Evolutionary conservation across 1,140 invertebrate genomes (phyloP), one percentile per base, ranked within the genome.

Genomic region (Atta texana): DNA sequence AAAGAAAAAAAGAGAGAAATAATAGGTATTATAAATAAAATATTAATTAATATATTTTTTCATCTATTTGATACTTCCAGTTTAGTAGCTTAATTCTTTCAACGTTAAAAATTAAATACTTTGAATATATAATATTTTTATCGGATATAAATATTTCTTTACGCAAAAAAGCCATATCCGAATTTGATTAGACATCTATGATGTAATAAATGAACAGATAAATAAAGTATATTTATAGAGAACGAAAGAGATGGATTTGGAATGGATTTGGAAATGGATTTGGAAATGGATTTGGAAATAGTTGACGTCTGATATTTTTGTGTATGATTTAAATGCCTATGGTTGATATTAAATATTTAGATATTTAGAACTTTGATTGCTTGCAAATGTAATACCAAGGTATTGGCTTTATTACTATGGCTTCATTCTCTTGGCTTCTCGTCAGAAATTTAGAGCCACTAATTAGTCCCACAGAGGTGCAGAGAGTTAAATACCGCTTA

Each of bases 351-450:
- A 31, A 68, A 55, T 24, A 24, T 24, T 24, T 24, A 24, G 24
- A 24, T 24, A 24, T n/a, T 74, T 6, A 10, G 49, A 61, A 74
- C 8, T 34, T 74, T 61, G 68, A 72, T 72, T 14, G 39, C 49
- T 53, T 2, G 21, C 69, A 55, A 72, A 34, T 4, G 24, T 72
- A 51, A 75, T 61, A n/a, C 39, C 8, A 6, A 64, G 39, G 49
- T 84, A 84, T 63, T 84, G 24, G n/a, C 28, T 84, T 84, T 28
- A 84, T 84, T 84, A 84, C 1, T 16, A 21, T 68, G 16, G 39
- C 21, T 5, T 63, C 69, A 44, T 12, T 44, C 39, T 8, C 39
- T 44, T 44, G 39, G 39, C 34, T 5, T 63, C 69, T 84, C 55
- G n/a, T 75, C 39, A 49, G 28, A 74, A 51, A 84, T 66, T 31